Percentiles rank a stretch among this genome's conserved stretches.
Conservation (phyloP, 2,113 vertebrate genomes). For the Sorex araneus region DNA sequence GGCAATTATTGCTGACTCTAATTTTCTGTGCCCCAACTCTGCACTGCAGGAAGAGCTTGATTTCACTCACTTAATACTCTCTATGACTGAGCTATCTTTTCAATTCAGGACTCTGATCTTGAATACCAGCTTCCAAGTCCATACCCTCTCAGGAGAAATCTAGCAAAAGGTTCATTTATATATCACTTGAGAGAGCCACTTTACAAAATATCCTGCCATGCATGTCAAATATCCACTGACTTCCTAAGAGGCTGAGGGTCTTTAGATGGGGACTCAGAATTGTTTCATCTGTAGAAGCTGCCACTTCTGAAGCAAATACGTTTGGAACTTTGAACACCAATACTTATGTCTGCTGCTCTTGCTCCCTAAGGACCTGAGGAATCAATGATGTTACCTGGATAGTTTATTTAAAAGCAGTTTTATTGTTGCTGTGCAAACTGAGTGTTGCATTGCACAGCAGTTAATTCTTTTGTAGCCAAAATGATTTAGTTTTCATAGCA, state of each 20-base stretch:
- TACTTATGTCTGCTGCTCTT: conserved; percentile 71
- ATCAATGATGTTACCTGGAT: conserved; percentile 74
- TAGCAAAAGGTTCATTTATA: conserved; percentile 69
- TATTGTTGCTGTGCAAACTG: conserved; percentile 73
- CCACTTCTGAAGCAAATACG: conserved; percentile 76
- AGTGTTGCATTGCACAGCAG: conserved; percentile 49
- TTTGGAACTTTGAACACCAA: conserved; percentile 77
- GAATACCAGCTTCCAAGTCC: conserved; percentile 47
- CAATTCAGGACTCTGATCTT: conserved; percentile 63
- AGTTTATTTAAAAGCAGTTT: conserved; percentile 81
- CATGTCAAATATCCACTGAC: conserved; percentile 66
- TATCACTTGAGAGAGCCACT: conserved; percentile 56
- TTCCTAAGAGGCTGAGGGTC: conserved; percentile 68
- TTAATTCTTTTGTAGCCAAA: conserved; percentile 64
- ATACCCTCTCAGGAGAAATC: conserved; percentile 37
- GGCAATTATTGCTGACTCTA: neutral
- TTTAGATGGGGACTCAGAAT: conserved; percentile 69
- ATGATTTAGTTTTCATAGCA: conserved; percentile 65
- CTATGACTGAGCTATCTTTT: conserved; percentile 40
- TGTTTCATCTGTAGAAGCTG: conserved; percentile 74
- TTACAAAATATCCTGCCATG: conserved; percentile 41
- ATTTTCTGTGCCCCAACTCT: conserved; percentile 10
- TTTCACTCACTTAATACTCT: conserved; percentile 35
- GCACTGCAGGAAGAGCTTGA: neutral
- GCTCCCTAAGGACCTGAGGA: conserved; percentile 75